Conservation (phyloP, 2,797 vertebrate genomes). For the Bufotes viridis region DNA sequence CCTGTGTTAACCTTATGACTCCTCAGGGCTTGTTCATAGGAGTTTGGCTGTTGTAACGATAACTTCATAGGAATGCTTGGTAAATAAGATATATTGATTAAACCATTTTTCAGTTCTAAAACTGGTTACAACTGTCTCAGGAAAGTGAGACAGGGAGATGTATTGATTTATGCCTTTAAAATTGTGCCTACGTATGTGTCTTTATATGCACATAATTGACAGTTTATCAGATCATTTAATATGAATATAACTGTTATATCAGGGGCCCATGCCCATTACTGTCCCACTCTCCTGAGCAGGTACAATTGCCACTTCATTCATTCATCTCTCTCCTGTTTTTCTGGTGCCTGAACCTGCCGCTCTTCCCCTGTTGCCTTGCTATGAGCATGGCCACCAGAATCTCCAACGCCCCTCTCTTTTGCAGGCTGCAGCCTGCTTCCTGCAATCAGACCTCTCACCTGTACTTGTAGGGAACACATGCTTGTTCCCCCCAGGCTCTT, state of each 20-base stretch:
- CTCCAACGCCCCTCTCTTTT: no score
- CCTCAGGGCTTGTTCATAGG: background rate
- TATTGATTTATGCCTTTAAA: constrained; percentile 22
- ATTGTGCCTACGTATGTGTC: background rate
- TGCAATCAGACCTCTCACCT: no score
- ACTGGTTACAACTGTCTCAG: constrained; percentile 8
- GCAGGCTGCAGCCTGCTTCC: no score
- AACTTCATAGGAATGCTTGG: background rate
- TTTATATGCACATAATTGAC: background rate
- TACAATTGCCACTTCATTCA: no score
- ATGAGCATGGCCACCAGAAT: no score
- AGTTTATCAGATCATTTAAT: background rate
- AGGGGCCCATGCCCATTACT: no score
- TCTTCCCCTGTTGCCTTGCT: no score
- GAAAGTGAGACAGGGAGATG: background rate
- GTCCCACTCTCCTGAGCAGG: no score
- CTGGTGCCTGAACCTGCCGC: no score
- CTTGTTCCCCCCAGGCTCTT: no score
- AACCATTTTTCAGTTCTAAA: constrained; percentile 20
- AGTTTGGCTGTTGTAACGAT: background rate
- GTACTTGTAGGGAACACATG: no score
- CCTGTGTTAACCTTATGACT: background rate
- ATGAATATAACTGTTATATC: background rate
- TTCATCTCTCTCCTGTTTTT: no score
- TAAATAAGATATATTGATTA: constrained; percentile 17